Evolutionary conservation across 2,888 invertebrate species (phyloP), one percentile per base, ranked within the genome.

Genomic region (Pristionchus fissidentatus): DNA sequence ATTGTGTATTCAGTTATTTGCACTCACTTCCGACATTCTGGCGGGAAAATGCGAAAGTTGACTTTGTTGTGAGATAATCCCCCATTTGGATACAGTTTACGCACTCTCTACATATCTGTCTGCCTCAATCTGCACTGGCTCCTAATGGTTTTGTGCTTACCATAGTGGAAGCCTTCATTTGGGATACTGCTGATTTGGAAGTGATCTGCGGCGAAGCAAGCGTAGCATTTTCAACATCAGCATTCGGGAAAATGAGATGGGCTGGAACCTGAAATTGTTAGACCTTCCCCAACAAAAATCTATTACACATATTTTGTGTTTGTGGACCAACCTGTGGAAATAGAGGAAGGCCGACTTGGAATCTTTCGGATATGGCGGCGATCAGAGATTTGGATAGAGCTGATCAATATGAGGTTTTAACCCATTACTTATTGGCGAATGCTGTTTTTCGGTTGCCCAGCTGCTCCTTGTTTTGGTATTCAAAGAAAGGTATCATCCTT

Each of bases 321-420:
- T 4, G n/a, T n/a, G n/a, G n/a, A n/a, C n/a, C n/a, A n/a, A 52
- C 78, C 49, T 49, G 43, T 0, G 55, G 78, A 55, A n/a, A 35
- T 3, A 55, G 29, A 0, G 22, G 35, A 22, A 78, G 29, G 55
- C 29, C 2, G 26, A 78, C n/a, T 22, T 55, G 52, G 19, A 78
- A 7, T 0, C 55, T 19, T n/a, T 49, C 52, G 35, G 78, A 22
- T 13, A 78, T 8, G 3, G 78, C 35, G 26, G 78, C 78, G 3
- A 78, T 26, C 7, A 78, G 49, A 2, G 55, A 55, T 8, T 73
- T 73, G n/a, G 73, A 73, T 4, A 73, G 73, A 3, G 73, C 73
- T 73, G 29, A 46, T 15, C 10, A 49, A 15, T 10, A 15, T 49
- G 10, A n/a, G n/a, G n/a, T n/a, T n/a, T n/a, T n/a, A n/a, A n/a